Evolutionary conservation across 2,888 invertebrate species (phyloP).

Genomic region (Eledona agricola): DNA sequence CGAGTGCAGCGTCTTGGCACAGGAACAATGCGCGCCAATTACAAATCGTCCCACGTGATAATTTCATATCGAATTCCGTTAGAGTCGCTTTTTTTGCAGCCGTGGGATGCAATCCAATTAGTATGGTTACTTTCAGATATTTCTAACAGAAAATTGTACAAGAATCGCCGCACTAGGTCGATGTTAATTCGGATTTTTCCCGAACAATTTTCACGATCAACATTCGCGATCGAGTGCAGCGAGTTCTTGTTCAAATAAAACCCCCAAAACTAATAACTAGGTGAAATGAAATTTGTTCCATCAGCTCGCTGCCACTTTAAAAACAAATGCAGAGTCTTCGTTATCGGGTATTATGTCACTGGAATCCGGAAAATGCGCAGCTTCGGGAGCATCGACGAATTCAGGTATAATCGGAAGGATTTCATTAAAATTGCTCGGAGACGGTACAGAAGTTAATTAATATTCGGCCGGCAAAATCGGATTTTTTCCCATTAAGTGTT

Average conservation of each 20-base stretch:
- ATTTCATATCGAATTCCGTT: slow-evolving; percentile 21
- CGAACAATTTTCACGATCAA: slow-evolving; percentile 26
- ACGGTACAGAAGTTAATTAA: slow-evolving; percentile 20
- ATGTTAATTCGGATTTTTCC: too few species aligned
- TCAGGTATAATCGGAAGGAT: slow-evolving; percentile 22
- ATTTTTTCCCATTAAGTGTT: slow-evolving; percentile 11
- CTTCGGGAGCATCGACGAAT: too few species aligned
- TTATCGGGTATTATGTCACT: neutral
- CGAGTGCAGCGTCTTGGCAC: too few species aligned
- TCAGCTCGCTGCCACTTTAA: neutral
- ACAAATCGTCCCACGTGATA: slow-evolving; percentile 26
- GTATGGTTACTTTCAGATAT: slow-evolving; percentile 22
- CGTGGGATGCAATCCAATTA: slow-evolving; percentile 29
- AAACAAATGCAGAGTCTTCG: neutral
- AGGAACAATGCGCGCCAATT: too few species aligned
- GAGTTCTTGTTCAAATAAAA: slow-evolving; percentile 38
- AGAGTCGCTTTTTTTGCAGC: slow-evolving; percentile 18
- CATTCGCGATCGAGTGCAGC: slow-evolving; percentile 5
- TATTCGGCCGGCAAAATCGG: slow-evolving; percentile 6
- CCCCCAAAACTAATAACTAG: slow-evolving; percentile 36
- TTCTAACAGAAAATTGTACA: slow-evolving; percentile 22
- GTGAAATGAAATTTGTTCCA: slow-evolving; percentile 20
- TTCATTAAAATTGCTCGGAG: slow-evolving; percentile 22
- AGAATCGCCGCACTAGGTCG: too few species aligned
- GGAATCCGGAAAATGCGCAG: too few species aligned